Evolutionary conservation across 1,140 invertebrate species (phyloP).

Genomic region (Coelopa frigida): DNA sequence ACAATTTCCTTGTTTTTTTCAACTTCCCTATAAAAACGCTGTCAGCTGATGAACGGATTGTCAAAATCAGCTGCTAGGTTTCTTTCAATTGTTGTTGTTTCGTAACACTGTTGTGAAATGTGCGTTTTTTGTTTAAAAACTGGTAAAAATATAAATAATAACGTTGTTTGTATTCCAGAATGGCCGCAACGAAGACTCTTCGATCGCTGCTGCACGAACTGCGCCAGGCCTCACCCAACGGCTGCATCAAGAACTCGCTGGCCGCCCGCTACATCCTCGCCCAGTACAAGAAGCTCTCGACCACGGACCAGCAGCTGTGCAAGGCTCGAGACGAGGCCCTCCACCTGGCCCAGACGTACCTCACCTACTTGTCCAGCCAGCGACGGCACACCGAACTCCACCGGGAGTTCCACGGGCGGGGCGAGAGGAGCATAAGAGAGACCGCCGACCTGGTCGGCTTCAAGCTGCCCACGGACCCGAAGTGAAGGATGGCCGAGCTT

Average conservation of each 20-base stretch:
- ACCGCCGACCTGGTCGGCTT: constrained; percentile 79
- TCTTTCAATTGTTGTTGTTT: neutral
- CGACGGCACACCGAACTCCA: constrained; percentile 63
- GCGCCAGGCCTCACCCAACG: constrained; percentile 25
- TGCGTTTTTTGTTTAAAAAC: too few relatives aligned
- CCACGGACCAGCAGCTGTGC: constrained; percentile 71
- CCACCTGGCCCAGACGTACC: constrained; percentile 62
- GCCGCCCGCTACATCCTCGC: constrained; percentile 55
- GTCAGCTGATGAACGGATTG: too few relatives aligned
- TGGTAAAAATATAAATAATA: too few relatives aligned
- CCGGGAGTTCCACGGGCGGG: constrained; percentile 62
- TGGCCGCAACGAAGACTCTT: constrained; percentile 33
- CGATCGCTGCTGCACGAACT: constrained; percentile 34
- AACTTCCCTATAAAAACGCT: too few relatives aligned
- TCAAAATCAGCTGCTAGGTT: neutral
- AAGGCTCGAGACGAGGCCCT: constrained; percentile 71
- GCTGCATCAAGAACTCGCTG: constrained; percentile 41
- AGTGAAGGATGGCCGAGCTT: too few relatives aligned
- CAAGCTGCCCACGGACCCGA: constrained; percentile 74
- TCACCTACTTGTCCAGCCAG: constrained; percentile 62
- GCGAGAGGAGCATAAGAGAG: constrained; percentile 65
- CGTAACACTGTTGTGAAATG: too few relatives aligned
- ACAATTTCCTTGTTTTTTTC: too few relatives aligned
- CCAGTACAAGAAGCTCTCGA: constrained; percentile 64
- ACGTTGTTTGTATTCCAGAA: constrained; percentile 6